Evolutionary conservation across 1,140 invertebrate species (phyloP).

Genomic region (Oppia nitens): DNA sequence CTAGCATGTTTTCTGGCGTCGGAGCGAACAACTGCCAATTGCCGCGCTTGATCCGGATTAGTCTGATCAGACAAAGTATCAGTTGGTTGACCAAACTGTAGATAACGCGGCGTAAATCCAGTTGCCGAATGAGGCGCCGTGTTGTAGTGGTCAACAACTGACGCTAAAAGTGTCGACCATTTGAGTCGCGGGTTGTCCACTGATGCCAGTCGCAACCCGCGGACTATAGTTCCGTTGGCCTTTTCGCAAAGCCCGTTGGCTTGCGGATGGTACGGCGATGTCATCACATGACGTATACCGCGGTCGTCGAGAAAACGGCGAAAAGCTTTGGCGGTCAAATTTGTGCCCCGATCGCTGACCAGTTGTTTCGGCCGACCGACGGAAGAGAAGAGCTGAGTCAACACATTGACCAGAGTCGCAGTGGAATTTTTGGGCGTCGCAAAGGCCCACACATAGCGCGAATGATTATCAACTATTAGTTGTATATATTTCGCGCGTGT

Average conservation of each 20-base stretch:
- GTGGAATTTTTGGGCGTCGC: background rate
- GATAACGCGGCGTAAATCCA: background rate
- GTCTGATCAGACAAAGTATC: too few relatives aligned
- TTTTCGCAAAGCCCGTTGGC: slow-evolving; percentile 8
- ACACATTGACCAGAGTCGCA: background rate
- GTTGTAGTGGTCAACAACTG: slow-evolving; percentile 3
- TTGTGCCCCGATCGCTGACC: background rate
- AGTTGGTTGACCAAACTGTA: slow-evolving; percentile 2
- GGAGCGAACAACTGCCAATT: too few relatives aligned
- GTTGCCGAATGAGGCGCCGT: background rate
- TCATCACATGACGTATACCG: background rate
- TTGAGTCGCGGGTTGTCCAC: background rate
- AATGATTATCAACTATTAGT: background rate
- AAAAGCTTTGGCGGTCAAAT: background rate
- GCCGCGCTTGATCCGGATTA: too few relatives aligned
- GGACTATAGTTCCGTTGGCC: background rate
- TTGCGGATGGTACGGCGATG: background rate
- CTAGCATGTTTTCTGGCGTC: too few relatives aligned
- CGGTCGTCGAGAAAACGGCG: background rate
- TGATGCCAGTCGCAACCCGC: slow-evolving; percentile 4
- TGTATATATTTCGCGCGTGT: background rate
- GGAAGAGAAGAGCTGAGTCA: background rate
- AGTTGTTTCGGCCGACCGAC: slow-evolving; percentile 3
- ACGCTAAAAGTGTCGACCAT: background rate
- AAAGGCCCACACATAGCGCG: background rate